Base-by-base conservation (phyloP, 2,113 vertebrate species). In the Indicator indicator region DNA sequence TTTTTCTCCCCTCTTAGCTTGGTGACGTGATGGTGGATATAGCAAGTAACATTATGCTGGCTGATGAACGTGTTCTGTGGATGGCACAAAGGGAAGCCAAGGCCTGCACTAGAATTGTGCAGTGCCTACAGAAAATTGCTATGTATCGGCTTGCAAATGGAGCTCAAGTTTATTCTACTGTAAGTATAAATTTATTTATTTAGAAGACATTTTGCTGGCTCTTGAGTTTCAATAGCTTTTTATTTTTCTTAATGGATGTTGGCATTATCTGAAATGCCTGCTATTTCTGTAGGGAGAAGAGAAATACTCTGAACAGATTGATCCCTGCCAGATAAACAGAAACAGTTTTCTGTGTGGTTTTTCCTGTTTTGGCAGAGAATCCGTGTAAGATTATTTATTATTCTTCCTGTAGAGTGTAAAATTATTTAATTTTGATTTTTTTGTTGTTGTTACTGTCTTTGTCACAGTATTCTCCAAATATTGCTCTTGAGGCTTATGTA, bases 21-120 rank as follows among this genome's bases (percentile, higher is more conserved):
- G 99, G 99, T 1, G 99, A 99, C 0, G 99, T 99, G 92, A 99
- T 99, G 98, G 98, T 99, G 30, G 99, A 98, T 96, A 99, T 99
- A 91, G 99, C 99, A 27, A 99, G 99, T 92, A 99, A 99, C 93
- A 97, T 99, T 94, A 99, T 99, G 99, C 96, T 99, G 94, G 98
- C 99, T 2, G 99, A 99, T 9, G 99, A 99, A 90, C 97, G 98
- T 10, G 99, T 99, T 70, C 97, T 99, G 78, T 98, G 98, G 99
- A 98, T 98, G 98, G 99, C 99, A 3, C 99, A 99, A 97, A 98
- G 98, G 26, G 99, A 99, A 83, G 98, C 98, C 1, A 98, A 95
- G 82, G 99, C 99, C 86, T 99, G 99, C 89, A 99, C 98, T 14
- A 98, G 99, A 38, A 98, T 99, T 36, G 98, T 99, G 2, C 97